Percentiles rank a stretch among this genome's conserved stretches.
Evolutionary conservation across 2,113 vertebrate genomes (phyloP).

Genomic region (Mustela nigripes): DNA sequence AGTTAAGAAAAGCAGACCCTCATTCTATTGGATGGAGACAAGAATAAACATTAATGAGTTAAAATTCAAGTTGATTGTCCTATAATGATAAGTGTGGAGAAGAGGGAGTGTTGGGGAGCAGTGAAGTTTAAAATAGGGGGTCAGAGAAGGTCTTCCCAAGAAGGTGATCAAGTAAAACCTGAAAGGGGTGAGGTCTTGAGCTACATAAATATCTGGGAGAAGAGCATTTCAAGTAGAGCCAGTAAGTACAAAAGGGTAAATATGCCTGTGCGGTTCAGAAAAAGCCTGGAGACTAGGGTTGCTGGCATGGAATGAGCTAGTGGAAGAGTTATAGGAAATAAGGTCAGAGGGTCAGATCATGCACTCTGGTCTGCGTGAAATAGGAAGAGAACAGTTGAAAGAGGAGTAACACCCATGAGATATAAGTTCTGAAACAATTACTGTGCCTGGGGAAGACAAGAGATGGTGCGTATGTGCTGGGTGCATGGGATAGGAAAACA

Average conservation of each 20-base stretch:
- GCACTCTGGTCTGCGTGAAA: background rate
- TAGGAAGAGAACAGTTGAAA: background rate
- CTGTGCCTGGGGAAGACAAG: background rate
- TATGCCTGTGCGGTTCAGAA: background rate
- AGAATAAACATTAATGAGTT: background rate
- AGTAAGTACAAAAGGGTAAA: background rate
- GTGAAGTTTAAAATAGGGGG: background rate
- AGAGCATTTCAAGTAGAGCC: background rate
- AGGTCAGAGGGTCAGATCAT: background rate
- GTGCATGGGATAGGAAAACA: background rate
- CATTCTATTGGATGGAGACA: background rate
- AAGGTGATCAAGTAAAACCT: background rate
- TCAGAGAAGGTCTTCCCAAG: background rate
- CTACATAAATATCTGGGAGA: background rate
- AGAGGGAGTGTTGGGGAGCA: background rate
- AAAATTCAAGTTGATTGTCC: background rate
- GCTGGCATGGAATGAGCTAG: background rate
- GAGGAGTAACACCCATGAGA: background rate
- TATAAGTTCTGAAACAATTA: background rate
- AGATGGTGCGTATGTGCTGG: fast-evolving
- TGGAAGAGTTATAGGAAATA: background rate
- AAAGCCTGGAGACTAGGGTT: background rate
- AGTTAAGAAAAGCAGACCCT: background rate
- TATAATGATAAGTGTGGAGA: background rate
- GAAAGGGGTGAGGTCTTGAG: background rate